Base-by-base conservation (phyloP, 2,888 invertebrate genomes). In the Caenorhabditis sulstoni region DNA sequence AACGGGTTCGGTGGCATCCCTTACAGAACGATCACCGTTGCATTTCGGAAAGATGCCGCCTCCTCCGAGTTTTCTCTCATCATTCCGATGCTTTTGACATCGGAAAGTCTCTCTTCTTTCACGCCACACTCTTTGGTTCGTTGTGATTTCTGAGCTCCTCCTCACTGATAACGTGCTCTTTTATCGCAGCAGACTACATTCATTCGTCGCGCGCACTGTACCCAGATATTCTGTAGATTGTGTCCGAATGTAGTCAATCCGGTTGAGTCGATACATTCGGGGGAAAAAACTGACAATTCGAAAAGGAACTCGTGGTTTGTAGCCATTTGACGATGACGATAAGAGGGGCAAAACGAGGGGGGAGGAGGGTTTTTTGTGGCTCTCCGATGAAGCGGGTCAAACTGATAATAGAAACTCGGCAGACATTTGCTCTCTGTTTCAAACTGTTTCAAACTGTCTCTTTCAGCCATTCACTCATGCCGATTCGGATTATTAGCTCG, bases 301-400 rank as follows among this genome's bases (percentile, higher is more conserved):
- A n/a, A n/a, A n/a, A 14, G 44, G 44, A 61, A 22, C 18, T 18
- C 52, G 29, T 66, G 37, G 47, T 66, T 66, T 66, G 47, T 66
- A 57, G 55, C 49, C 44, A 7, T n/a, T n/a, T n/a, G n/a, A 39
- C 5, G 18, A 35, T n/a, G 29, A 18, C 18, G 57, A 57, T 66
- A 57, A 66, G 55, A 57, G 22, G 12, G 14, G n/a, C 12, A 29
- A 37, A 35, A 53, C 14, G 20, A 29, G 29, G 7, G 29, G 7
- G 29, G 29, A 29, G 29, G 29, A 29, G 29, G 29, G n/a, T n/a
- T n/a, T n/a, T 29, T 29, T 50, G 18, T 37, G 41, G 44, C 22
- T 22, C 18, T 49, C 7, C 52, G 29, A 3, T 7, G 41, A 41
- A 41, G 41, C 57, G 14, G 41, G 50, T 58, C 49, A 58, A 9